Evolutionary conservation across 2,113 vertebrate genomes (phyloP), one percentile per base, ranked within the genome.

Genomic region (Ciconia boyciana): DNA sequence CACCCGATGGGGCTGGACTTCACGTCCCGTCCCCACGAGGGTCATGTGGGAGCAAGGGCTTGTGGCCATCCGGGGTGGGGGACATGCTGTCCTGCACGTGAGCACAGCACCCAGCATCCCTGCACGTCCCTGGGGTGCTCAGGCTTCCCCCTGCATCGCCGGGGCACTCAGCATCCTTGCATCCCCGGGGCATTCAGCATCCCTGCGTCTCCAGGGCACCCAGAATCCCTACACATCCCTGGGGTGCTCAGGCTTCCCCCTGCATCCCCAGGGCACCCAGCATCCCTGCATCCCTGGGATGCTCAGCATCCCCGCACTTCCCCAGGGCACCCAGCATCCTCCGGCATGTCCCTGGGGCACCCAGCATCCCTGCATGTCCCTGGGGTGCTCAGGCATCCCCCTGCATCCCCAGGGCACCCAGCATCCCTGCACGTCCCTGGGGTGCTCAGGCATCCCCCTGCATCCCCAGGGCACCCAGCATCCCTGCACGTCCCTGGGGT

Each of bases 61-160:
- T 0, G 0, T 26, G 79, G 66, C 21, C 5, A 3, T 9, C 16
- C 0, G 0, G 62, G 31, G 10, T 44, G 24, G 83, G 17, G 43
- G 10, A 34, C 1, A 4, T 2, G 81, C n/a, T 18, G n/a, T 11
- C 4, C 44, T 57, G 66, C 5, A 4, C 39, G 1, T 16, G 11
- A 25, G 41, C 31, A 26, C 21, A 20, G 77, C 13, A 31, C 28
- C 18, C 12, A 4, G 31, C 5, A 3, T 20, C 18, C 9, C 51
- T 20, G 46, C 3, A 21, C 4, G 3, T 31, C 51, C 29, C 34
- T 7, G 39, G 16, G 41, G 5, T 32, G 62, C 13, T 44, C 44
- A 49, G 46, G 11, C 12, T 51, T 4, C n/a, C 6, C 3, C 9
- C 44, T 16, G 24, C 48, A 36, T 11, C 34, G 46, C 52, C 2